Base-by-base conservation (phyloP, 2,888 invertebrate genomes). In the Halictus quadricinctus region DNA sequence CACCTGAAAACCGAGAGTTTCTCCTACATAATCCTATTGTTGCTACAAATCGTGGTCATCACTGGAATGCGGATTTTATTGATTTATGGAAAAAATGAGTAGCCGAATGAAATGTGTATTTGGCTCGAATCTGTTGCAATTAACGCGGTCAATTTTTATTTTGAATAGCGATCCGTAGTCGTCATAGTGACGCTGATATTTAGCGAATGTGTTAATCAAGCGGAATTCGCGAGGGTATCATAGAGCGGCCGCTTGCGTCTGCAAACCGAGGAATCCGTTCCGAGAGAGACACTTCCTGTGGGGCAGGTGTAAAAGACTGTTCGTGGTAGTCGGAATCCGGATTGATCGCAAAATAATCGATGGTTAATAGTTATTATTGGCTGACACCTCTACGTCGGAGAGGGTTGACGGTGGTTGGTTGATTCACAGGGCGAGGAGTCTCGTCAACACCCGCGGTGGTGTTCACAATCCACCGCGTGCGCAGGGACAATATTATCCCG, bases 401-500 rank as follows among this genome's bases (percentile, higher is more conserved):
- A 15, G 73, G 72, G 41, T 79, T 41, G n/a, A 25, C 48, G 36
- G 66, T 50, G 70, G 48, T 46, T 15, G 54, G 58, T 46, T 29
- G 43, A 21, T 79, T 72, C 41, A 10, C 10, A 36, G 66, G 18
- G 50, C 41, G n/a, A 76, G 64, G 29, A 74, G 54, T 4, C n/a
- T 58, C 83, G 76, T 70, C 48, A 72, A 46, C 66, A 46, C 66
- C 29, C 36, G 41, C 13, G 12, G 13, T 15, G 66, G 29, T 64
- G 64, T 64, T 70, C 41, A 70, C 41, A 12, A 41, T n/a, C 12
- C 43, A 6, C 15, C 43, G 60, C 69, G 60, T 72, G n/a, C 7
- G 60, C 36, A 66, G 50, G 80, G 66, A 76, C 66, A 76, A 76
- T 87, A 90, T 72, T 91, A 91, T 80, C 76, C 70, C 82, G 58